These are phyloP conservation scores for Cheilosia vernalis DNA, from an alignment of 2,888 invertebrate genomes.

Conservation along the genomic window DNA sequence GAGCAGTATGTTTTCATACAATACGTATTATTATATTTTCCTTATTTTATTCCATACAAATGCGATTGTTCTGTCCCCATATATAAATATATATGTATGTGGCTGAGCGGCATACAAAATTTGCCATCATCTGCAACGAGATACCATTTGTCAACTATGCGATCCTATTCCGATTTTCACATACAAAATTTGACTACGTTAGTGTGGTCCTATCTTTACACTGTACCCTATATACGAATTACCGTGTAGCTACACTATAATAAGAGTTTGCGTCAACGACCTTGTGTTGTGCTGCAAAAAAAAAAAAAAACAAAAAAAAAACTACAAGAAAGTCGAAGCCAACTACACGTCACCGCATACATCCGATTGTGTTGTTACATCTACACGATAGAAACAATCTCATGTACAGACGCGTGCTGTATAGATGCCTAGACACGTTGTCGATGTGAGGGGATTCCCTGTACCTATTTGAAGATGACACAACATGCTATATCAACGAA, in stretches of 20 bases:
- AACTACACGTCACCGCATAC: constrained; percentile 43
- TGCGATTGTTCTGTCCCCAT: neutral
- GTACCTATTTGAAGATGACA: constrained; percentile 25
- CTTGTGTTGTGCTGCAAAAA: constrained; percentile 51
- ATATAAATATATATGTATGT: constrained; percentile 4
- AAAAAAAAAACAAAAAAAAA: constrained; percentile 3
- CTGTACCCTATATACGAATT: constrained; percentile 61
- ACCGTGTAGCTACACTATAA: constrained; percentile 64
- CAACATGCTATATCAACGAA: constrained; percentile 12
- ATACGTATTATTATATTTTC: constrained; percentile 49
- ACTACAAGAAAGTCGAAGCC: constrained; percentile 4
- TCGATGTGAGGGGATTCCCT: constrained; percentile 44
- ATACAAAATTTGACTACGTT: constrained; percentile 70
- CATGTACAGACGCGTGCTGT: neutral
- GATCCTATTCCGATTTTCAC: constrained; percentile 71
- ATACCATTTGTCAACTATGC: constrained; percentile 58
- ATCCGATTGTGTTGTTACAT: constrained; percentile 46
- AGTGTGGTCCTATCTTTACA: constrained; percentile 55
- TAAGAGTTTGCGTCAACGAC: constrained; percentile 57
- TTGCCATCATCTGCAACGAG: neutral
- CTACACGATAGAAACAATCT: constrained; percentile 22
- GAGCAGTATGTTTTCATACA: neutral
- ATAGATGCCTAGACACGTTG: constrained; percentile 39
- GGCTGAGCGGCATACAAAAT: constrained; percentile 12
- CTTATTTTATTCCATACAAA: constrained; percentile 55